Percentiles rank a stretch among this genome's conserved stretches.
These are phyloP conservation scores for Hylaeus volcanicus DNA, from an alignment of 1,140 invertebrate species.

Conservation along the genomic window DNA sequence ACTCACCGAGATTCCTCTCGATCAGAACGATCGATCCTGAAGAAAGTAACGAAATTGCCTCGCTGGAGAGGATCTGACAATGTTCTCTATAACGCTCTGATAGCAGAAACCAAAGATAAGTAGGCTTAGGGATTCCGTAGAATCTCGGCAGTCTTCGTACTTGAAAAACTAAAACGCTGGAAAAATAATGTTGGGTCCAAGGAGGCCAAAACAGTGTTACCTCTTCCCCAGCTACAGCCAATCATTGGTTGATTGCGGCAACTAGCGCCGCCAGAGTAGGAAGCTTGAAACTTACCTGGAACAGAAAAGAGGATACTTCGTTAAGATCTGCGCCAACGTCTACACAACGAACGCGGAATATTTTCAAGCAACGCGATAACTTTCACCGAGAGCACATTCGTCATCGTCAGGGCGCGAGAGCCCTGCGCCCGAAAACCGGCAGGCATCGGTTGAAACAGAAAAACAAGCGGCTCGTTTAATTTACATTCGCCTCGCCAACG, in stretches of 20 bases:
- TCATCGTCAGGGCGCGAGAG: constrained; percentile 8
- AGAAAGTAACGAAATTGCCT: neutral
- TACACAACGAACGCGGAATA: too few species aligned
- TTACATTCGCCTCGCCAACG: constrained; percentile 40
- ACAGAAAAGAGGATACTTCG: neutral
- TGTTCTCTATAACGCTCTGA: too few species aligned
- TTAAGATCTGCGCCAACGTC: neutral
- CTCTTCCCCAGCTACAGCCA: too few species aligned
- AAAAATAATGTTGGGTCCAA: too few species aligned
- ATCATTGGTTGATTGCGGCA: too few species aligned
- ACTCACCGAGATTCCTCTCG: neutral
- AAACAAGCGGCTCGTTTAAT: constrained; percentile 29
- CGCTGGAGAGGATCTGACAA: neutral
- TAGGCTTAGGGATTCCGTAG: too few species aligned
- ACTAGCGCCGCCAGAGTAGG: too few species aligned
- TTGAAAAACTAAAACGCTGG: too few species aligned
- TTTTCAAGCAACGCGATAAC: neutral
- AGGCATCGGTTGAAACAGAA: constrained; percentile 5
- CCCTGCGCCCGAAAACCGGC: neutral
- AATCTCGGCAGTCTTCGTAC: too few species aligned
- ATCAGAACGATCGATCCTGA: neutral
- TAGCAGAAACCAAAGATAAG: too few species aligned
- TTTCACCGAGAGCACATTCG: constrained; percentile 1
- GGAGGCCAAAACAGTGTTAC: too few species aligned
- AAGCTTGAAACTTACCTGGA: constrained; percentile 27